Evolutionary conservation across 1,140 invertebrate species (phyloP), one percentile per base, ranked within the genome.

Genomic region (Probaryconus sp.): DNA sequence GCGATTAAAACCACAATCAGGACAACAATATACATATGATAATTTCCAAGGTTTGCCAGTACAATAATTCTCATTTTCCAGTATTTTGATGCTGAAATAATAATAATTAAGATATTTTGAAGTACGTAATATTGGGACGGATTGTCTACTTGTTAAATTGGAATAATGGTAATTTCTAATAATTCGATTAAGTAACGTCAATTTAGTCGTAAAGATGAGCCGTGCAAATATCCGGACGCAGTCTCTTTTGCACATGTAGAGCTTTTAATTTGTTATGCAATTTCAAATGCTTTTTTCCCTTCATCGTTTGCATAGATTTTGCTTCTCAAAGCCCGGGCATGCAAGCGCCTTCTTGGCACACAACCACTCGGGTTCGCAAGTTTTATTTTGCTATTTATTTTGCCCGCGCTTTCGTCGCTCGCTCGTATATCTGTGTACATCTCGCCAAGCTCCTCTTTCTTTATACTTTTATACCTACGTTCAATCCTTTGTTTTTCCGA

Each of bases 311-410:
- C 68, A 71, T 71, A 71, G 68, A 71, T 71, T 64, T 64, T n/a
- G 43, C 40, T 33, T 43, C 68, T 71, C 68, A 71, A 71, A 64
- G 68, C 58, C 14, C 33, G 7, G 11, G 26, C 30, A 35, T 28
- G 7, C 47, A 40, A 56, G 28, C 56, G 42, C 21, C 48, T 71
- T 30, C 43, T 70, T 61, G 56, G 56, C 67, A 47, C 56, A 55
- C 48, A 61, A 61, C 55, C 31, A 30, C 48, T 55, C 28, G 3
- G 38, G 28, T 47, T 55, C 48, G 56, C 40, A 16, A 64, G 51
- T 71, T 71, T 71, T 71, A 64, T 71, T 71, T 64, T 64, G 20
- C 60, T 71, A 71, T 71, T 71, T 71, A 71, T 71, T 63, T 71
- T 24, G 3, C 20, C 47, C 42, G 51, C 51, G 43, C 60, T 71